Evolutionary conservation across 2,888 invertebrate species (phyloP).

Genomic region (Scelioninae gen. 2): DNA sequence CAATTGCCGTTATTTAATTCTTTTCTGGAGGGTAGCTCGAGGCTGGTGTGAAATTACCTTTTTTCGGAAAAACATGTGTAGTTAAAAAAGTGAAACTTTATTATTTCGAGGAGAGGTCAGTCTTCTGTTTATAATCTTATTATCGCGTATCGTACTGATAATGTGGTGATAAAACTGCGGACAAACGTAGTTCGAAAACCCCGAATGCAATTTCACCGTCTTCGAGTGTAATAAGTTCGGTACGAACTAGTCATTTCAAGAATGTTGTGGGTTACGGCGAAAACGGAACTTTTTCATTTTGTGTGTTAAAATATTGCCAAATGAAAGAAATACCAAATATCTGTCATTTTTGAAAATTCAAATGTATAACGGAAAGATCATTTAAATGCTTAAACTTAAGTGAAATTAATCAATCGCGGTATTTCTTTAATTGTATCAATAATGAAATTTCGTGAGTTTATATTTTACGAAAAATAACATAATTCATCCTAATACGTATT

Average conservation of each 20-base stretch:
- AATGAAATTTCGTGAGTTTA: no score
- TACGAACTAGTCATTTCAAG: no score
- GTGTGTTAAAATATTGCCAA: no score
- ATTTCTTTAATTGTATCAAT: no score
- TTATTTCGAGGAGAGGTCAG: not conserved
- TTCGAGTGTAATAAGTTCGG: slow-evolving; percentile 1
- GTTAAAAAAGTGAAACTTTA: slow-evolving; percentile 7
- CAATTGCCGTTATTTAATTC: slow-evolving; percentile 21
- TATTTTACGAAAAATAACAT: no score
- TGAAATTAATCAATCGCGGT: no score
- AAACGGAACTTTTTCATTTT: no score
- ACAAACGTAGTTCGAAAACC: slow-evolving; percentile 6
- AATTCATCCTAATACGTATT: no score
- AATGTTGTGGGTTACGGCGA: no score
- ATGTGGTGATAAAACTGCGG: slow-evolving; percentile 10
- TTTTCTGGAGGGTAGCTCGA: slow-evolving; percentile 11
- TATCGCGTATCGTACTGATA: slow-evolving; percentile 1
- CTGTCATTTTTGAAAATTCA: no score
- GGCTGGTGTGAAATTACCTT: slow-evolving; percentile 8
- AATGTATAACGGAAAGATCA: no score
- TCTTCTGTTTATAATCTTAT: not conserved
- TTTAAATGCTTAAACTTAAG: no score
- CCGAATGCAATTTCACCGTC: not conserved
- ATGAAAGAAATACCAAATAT: not conserved
- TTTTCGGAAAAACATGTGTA: slow-evolving; percentile 4